phyloP scores from a whole-genome alignment of 2,888 invertebrate genomes.

The Bedellia somnulentella region DNA sequence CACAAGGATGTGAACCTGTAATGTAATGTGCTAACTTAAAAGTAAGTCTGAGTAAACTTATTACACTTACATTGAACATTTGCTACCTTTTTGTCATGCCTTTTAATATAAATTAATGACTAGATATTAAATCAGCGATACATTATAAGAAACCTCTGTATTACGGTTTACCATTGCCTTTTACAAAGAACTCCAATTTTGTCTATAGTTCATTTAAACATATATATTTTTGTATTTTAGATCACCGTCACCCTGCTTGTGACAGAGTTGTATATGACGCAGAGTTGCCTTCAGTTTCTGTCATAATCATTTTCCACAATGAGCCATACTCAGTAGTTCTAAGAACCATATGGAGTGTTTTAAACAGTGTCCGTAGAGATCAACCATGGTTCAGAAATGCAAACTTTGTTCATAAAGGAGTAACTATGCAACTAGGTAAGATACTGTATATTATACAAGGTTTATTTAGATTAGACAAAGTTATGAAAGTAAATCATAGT shows the following conservation, averaged over 20 bases:
- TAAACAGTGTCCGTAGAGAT: constrained; percentile 68
- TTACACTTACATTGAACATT: too few species aligned
- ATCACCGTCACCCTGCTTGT: constrained; percentile 43
- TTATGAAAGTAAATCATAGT: background rate
- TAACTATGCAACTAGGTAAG: too few species aligned
- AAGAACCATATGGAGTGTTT: constrained; percentile 87
- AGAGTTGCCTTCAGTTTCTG: constrained; percentile 71
- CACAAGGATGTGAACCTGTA: too few species aligned
- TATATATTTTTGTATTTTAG: constrained; percentile 16
- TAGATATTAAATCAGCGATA: background rate
- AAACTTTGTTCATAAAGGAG: constrained; percentile 26
- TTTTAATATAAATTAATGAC: background rate
- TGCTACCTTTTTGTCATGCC: too few species aligned
- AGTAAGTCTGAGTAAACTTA: too few species aligned
- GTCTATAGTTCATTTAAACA: too few species aligned
- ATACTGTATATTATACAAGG: too few species aligned
- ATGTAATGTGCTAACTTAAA: too few species aligned
- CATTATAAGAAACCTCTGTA: too few species aligned
- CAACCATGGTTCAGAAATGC: constrained; percentile 32
- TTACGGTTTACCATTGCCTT: too few species aligned
- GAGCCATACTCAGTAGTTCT: constrained; percentile 86
- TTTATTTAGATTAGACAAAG: too few species aligned
- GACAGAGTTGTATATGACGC: constrained; percentile 41
- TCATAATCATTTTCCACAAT: constrained; percentile 88
- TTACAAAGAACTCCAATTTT: too few species aligned